phyloP scores from a whole-genome alignment of 1,140 invertebrate genomes.

The Aphaenogaster ashmeadi region DNA sequence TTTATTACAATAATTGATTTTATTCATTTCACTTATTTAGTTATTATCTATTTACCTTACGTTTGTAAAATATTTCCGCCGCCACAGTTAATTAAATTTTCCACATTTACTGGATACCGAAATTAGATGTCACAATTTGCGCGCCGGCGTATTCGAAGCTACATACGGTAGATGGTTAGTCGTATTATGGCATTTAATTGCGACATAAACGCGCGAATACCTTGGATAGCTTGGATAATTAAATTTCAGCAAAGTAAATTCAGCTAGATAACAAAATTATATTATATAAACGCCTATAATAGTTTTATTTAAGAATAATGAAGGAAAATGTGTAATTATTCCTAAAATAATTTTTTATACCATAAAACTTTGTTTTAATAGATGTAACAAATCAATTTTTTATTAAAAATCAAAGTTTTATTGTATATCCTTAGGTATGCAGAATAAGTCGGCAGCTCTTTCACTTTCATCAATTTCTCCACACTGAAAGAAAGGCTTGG shows the following conservation, averaged over 20 bases:
- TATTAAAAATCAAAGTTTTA: background rate
- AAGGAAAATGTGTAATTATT: background rate
- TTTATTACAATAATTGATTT: background rate
- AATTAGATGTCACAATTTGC: constrained; percentile 58
- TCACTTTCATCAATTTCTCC: background rate
- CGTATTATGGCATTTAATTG: constrained; percentile 56
- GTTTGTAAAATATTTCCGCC: constrained; percentile 9
- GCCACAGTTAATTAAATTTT: constrained; percentile 46
- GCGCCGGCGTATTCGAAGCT: constrained; percentile 16
- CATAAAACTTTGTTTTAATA: background rate
- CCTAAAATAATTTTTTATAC: background rate
- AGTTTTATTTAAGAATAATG: constrained; percentile 34
- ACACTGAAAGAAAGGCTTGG: no score
- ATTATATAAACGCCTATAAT: constrained; percentile 3
- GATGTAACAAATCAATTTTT: background rate
- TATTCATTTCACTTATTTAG: constrained; percentile 4
- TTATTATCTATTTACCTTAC: background rate
- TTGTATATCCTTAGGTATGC: background rate
- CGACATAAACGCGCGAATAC: constrained; percentile 50
- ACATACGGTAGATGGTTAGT: constrained; percentile 29
- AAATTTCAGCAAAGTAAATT: constrained; percentile 56
- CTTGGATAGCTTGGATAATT: constrained; percentile 53
- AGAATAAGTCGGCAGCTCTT: background rate
- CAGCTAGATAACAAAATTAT: constrained; percentile 22
- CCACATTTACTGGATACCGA: constrained; percentile 25